Conservation (phyloP, 2,797 vertebrate species). For the Siniperca scherzeri region DNA sequence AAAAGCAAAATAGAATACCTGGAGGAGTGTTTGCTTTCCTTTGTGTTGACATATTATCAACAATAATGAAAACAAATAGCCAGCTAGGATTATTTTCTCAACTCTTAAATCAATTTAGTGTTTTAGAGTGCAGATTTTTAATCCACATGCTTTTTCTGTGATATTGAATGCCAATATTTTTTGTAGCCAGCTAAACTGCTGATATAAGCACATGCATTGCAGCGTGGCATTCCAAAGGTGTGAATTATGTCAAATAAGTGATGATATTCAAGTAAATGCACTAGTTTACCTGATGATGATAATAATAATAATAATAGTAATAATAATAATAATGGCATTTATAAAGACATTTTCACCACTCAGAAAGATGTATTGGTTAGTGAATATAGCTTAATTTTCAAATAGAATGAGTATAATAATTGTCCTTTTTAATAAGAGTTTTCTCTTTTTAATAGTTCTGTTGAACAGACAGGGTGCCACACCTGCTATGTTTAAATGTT, state of each 20-base stretch:
- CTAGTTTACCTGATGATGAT: too few species aligned
- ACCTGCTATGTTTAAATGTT: neutral
- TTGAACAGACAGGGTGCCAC: neutral
- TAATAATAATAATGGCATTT: neutral
- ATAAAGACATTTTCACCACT: neutral
- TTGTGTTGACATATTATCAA: neutral
- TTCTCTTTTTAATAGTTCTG: neutral
- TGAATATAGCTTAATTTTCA: neutral
- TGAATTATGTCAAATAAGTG: neutral
- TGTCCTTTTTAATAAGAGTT: neutral
- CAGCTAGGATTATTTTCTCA: neutral
- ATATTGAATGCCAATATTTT: neutral
- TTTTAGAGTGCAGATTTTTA: conserved; percentile 2
- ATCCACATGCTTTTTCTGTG: neutral
- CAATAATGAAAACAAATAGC: neutral
- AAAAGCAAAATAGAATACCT: neutral
- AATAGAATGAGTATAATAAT: neutral
- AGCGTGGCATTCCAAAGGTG: neutral
- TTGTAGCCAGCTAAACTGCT: neutral
- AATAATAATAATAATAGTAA: neutral
- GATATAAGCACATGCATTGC: neutral
- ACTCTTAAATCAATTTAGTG: neutral
- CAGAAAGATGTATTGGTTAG: neutral
- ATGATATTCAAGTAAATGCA: neutral
- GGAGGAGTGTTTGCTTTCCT: neutral